These are phyloP conservation scores for Hylaeus volcanicus DNA, from an alignment of 1,140 invertebrate genomes.

Conservation along the genomic window DNA sequence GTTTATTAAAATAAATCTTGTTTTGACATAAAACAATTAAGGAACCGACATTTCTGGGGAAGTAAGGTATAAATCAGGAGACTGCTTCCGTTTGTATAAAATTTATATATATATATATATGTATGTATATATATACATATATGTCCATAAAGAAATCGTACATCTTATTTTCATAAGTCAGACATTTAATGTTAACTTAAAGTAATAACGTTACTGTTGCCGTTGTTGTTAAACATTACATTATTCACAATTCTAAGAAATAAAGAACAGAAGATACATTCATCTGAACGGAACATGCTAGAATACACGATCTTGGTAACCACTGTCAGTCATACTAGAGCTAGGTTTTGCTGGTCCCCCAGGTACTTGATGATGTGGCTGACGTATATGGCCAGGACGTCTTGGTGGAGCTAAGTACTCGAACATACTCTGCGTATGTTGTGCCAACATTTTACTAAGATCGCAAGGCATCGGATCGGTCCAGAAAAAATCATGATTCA, in stretches of 20 bases:
- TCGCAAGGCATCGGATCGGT: conserved; percentile 93
- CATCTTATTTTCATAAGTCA: conserved; percentile 15
- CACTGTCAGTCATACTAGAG: conserved; percentile 83
- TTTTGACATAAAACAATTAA: background rate
- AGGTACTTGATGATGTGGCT: conserved; percentile 81
- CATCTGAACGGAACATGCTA: conserved; percentile 74
- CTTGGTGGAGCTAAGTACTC: conserved; percentile 93
- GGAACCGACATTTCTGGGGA: conserved; percentile 1
- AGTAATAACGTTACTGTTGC: background rate
- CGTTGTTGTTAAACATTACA: background rate
- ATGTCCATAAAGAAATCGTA: conserved; percentile 31
- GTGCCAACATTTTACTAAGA: conserved; percentile 94
- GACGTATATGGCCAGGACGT: conserved; percentile 82
- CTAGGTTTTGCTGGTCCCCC: conserved; percentile 80
- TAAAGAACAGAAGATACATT: background rate
- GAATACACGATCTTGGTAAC: conserved; percentile 90
- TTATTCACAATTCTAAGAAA: conserved; percentile 12
- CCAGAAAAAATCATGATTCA: conserved; percentile 99
- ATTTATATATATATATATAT: conserved; percentile 15
- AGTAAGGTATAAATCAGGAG: conserved; percentile 27
- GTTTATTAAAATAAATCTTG: conserved; percentile 28
- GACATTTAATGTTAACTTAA: conserved; percentile 28
- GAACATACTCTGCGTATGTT: conserved; percentile 97
- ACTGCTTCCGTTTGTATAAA: conserved; percentile 23
- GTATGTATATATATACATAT: background rate